These are phyloP conservation scores for Campoletis sonorensis DNA, from an alignment of 1,140 invertebrate species.

Conservation along the genomic window DNA sequence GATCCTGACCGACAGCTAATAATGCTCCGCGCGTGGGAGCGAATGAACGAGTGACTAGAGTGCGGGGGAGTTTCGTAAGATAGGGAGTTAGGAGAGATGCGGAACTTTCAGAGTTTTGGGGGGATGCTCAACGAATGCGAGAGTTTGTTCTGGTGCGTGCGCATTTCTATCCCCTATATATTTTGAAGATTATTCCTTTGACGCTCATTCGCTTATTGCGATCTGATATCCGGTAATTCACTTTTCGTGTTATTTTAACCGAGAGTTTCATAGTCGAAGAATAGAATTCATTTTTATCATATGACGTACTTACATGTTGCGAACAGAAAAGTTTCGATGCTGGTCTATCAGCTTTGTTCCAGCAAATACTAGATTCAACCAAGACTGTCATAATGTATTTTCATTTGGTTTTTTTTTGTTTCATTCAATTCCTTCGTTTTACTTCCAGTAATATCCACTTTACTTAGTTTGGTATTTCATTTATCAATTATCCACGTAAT, in stretches of 20 bases:
- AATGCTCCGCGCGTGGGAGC: slow-evolving; percentile 7
- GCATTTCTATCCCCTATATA: slow-evolving; percentile 10
- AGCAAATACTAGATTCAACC: no score
- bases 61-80: not conserved
- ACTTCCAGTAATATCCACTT: no score
- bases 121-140: not conserved
- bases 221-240: not conserved
- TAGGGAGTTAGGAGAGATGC: not conserved
- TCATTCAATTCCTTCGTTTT: no score
- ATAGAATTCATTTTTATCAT: not conserved
- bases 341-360: no score
- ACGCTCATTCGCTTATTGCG: not conserved
- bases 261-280: not conserved
- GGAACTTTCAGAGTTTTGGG: slow-evolving; percentile 17
- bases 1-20: not conserved
- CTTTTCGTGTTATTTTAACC: not conserved
- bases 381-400: no score
- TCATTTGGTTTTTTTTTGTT: no score
- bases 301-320: not conserved
- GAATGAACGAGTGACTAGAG: slow-evolving; percentile 6
- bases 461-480: no score
- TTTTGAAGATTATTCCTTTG: not conserved
- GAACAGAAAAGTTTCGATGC: no score
- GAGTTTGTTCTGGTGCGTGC: slow-evolving; percentile 3
- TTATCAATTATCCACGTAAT: no score